Evolutionary conservation across 2,888 invertebrate species (phyloP).

Genomic region (Opisthograptis luteolata): DNA sequence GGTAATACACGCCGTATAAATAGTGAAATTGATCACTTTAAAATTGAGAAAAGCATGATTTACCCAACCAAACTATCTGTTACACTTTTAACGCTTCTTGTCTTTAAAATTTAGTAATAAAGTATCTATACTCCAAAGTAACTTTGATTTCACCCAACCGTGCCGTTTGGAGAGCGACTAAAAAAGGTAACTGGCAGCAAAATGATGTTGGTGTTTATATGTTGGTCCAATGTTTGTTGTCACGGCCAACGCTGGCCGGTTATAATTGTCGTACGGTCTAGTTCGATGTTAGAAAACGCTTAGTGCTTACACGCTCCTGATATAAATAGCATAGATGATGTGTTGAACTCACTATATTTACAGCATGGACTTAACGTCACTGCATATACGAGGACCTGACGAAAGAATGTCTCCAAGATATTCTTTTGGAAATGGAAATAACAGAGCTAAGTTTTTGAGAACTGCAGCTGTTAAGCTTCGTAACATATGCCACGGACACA

Average conservation of each 20-base stretch:
- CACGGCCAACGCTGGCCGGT: constrained; percentile 51
- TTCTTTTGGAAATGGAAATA: background rate
- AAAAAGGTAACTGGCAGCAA: constrained; percentile 71
- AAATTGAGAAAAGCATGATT: constrained; percentile 59
- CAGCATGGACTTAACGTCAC: constrained; percentile 14
- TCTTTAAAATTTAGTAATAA: constrained; percentile 80
- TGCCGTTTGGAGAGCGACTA: constrained; percentile 76
- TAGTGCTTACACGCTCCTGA: constrained; percentile 63
- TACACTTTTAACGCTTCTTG: constrained; percentile 67
- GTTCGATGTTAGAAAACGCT: constrained; percentile 74
- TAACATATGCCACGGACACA: no score
- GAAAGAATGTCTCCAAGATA: background rate
- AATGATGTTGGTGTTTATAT: constrained; percentile 58
- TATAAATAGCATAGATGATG: constrained; percentile 43
- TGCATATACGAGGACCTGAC: constrained; percentile 28
- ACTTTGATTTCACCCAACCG: constrained; percentile 80
- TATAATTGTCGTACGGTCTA: constrained; percentile 74
- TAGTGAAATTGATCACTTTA: constrained; percentile 54
- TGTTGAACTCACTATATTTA: constrained; percentile 34
- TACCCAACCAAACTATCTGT: constrained; percentile 54
- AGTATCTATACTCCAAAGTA: constrained; percentile 82
- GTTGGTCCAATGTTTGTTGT: constrained; percentile 64
- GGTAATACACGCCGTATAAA: constrained; percentile 64
- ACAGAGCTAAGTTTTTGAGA: no score
- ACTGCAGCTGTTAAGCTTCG: no score